Percentiles rank a stretch among this genome's conserved stretches.
phyloP scores from a whole-genome alignment of 2,888 invertebrate species.

The Sinhomidia bicolor region DNA sequence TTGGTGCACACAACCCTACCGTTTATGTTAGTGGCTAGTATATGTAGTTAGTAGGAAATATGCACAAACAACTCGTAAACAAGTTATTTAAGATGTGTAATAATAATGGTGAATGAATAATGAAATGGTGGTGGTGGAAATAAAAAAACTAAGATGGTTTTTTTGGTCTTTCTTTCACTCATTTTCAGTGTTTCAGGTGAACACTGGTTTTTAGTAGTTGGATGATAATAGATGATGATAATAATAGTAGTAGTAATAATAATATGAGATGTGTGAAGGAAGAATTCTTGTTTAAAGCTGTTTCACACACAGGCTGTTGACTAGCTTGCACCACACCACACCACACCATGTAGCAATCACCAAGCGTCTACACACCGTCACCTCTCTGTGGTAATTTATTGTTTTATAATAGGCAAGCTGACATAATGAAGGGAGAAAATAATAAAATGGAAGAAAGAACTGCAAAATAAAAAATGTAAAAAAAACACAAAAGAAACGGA shows the following conservation, averaged over 20 bases:
- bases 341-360: not conserved
- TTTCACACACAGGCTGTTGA: too few relatives aligned
- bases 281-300: too few relatives aligned
- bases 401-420: not conserved
- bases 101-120: not conserved
- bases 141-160: not conserved
- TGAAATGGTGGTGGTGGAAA: too few relatives aligned
- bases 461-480: not conserved
- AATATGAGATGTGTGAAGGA: too few relatives aligned
- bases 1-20: too few relatives aligned
- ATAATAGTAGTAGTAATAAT: not conserved
- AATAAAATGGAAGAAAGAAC: too few relatives aligned
- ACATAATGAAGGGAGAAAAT: not conserved
- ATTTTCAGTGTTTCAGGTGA: too few relatives aligned
- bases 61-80: not conserved
- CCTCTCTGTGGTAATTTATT: not conserved
- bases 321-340: too few relatives aligned
- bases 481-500: not conserved
- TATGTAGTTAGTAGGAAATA: not conserved
- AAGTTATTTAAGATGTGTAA: not conserved
- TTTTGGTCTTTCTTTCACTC: not conserved
- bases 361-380: not conserved
- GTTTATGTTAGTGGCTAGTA: too few relatives aligned
- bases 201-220: too few relatives aligned
- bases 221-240: too few relatives aligned